A percentile compares a stretch with the other conserved stretches of the same genome.
Conservation (phyloP, 2,888 invertebrate species). For the Tetramorium bicarinatum region DNA sequence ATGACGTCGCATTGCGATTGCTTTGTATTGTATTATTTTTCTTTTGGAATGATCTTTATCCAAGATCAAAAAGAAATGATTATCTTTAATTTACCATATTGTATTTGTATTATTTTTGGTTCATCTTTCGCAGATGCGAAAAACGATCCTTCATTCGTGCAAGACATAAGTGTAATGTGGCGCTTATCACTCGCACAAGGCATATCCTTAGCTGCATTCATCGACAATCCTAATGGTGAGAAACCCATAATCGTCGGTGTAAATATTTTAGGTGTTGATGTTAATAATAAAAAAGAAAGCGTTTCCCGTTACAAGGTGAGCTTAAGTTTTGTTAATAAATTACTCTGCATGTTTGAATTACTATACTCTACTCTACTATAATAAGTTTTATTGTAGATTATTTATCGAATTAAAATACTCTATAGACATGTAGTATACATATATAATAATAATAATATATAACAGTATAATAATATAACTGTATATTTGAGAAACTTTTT, state of each 20-base stretch:
- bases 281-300: slow-evolving; percentile 63
- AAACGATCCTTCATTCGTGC: slow-evolving; percentile 73
- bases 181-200: slow-evolving; percentile 77
- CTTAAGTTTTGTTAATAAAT: neutral
- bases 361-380: neutral
- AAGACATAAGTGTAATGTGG: slow-evolving; percentile 79
- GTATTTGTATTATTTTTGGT: neutral
- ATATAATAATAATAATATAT: no score
- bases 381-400: no score
- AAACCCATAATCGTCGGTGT: slow-evolving; percentile 83
- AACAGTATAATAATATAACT: no score
- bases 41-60: no score
- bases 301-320: slow-evolving; percentile 63
- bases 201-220: slow-evolving; percentile 82
- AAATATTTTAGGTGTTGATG: slow-evolving; percentile 77
- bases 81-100: no score
- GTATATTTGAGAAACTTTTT: neutral
- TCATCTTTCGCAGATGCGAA: slow-evolving; percentile 72
- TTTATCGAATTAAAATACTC: no score
- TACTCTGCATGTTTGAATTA: neutral
- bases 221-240: slow-evolving; percentile 79
- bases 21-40: neutral
- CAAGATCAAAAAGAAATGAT: no score
- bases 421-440: no score
- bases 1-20: neutral